phyloP scores from a whole-genome alignment of 2,113 vertebrate species.

The Holacanthus passer region DNA sequence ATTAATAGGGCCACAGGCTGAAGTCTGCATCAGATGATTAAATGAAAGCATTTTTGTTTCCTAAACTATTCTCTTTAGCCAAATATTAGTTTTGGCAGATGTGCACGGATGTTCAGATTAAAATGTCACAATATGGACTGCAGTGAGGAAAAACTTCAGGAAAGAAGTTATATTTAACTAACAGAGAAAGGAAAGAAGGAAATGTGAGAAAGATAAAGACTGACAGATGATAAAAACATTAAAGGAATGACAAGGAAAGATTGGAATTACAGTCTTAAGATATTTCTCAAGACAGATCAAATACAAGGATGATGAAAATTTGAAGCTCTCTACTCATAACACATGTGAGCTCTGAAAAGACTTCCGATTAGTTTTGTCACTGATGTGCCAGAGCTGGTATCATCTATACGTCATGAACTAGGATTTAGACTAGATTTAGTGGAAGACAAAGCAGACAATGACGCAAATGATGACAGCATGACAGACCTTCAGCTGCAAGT shows the following conservation, averaged over 20 bases:
- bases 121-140: conserved; percentile 67
- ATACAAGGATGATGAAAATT: background rate
- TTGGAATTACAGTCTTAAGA: background rate
- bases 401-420: background rate
- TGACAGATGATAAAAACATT: conserved; percentile 22
- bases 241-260: background rate
- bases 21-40: conserved; percentile 47
- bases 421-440: background rate
- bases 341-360: background rate
- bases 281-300: background rate
- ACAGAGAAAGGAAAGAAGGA: conserved; percentile 15
- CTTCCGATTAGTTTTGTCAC: background rate
- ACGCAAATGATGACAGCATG: background rate
- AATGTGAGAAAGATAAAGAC: conserved; percentile 11
- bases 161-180: conserved; percentile 50
- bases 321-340: background rate
- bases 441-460: background rate
- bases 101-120: conserved; percentile 57
- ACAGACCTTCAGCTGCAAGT: background rate
- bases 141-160: conserved; percentile 43
- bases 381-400: background rate
- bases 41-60: conserved; percentile 52
- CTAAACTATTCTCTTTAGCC: conserved; percentile 45
- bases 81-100: conserved; percentile 76
- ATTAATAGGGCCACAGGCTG: conserved; percentile 45